These are phyloP conservation scores for Cryptocheilus praepositus DNA, from an alignment of 2,888 invertebrate genomes.

Conservation along the genomic window DNA sequence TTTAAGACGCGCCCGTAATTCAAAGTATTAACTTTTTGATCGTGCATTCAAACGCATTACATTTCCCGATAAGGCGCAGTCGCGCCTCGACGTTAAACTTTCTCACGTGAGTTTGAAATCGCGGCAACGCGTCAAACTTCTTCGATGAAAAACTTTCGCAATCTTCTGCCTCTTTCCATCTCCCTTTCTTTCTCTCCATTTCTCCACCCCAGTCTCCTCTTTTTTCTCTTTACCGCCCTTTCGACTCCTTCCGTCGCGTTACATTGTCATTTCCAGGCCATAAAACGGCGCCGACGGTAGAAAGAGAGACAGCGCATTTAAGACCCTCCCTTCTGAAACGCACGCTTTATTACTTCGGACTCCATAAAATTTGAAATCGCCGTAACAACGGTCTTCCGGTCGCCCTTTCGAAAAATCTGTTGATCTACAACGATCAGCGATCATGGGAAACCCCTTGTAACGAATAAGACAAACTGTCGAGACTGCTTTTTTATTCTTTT, in stretches of 20 bases:
- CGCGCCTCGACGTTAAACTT: constrained; percentile 13
- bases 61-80: constrained; percentile 2
- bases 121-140: constrained; percentile 54
- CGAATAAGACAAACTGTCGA: no score
- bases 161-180: constrained; percentile 43
- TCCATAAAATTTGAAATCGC: constrained; percentile 2
- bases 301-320: no score
- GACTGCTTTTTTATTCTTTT: no score
- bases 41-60: constrained; percentile 2
- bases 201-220: constrained; percentile 15
- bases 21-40: no score
- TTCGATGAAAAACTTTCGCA: constrained; percentile 62
- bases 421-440: neutral
- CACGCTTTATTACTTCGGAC: constrained; percentile 4
- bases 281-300: constrained; percentile 3
- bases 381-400: neutral
- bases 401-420: neutral
- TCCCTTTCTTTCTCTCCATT: constrained; percentile 17
- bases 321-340: neutral
- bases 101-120: constrained; percentile 52
- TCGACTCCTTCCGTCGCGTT: neutral
- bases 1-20: no score
- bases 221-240: constrained; percentile 1
- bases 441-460: no score
- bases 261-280: constrained; percentile 3